A percentile compares a stretch with the other conserved stretches of the same genome.
Conservation (phyloP, 2,113 vertebrate species). For the Catharus bicknelli region DNA sequence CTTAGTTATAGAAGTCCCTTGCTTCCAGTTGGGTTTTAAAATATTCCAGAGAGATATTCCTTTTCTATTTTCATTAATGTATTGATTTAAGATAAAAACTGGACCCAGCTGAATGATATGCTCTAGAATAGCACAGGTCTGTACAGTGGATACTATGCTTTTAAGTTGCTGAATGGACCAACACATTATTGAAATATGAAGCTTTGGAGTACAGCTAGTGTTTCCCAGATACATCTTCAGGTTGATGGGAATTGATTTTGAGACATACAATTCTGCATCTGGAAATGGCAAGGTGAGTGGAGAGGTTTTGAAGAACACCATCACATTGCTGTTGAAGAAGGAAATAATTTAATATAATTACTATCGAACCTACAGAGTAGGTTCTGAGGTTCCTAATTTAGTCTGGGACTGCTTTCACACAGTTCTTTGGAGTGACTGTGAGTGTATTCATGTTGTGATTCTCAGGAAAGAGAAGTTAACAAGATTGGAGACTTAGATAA, state of each 20-base stretch:
- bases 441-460: neutral
- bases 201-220: neutral
- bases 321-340: neutral
- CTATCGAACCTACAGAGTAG: rapidly evolving
- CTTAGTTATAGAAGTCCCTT: neutral
- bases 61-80: neutral
- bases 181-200: neutral
- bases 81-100: neutral
- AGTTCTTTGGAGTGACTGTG: neutral
- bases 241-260: neutral
- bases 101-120: neutral
- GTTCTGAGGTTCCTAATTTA: neutral
- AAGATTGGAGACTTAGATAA: neutral
- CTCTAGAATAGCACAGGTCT: neutral
- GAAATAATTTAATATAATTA: neutral
- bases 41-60: neutral
- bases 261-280: neutral
- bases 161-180: neutral
- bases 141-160: neutral
- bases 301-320: neutral
- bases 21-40: neutral
- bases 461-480: neutral
- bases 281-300: neutral
- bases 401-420: neutral
- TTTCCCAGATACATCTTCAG: neutral